Percentiles rank a stretch among this genome's conserved stretches.
Evolutionary conservation across 2,888 invertebrate species (phyloP).

Genomic region (Pantelozetes paolii): DNA sequence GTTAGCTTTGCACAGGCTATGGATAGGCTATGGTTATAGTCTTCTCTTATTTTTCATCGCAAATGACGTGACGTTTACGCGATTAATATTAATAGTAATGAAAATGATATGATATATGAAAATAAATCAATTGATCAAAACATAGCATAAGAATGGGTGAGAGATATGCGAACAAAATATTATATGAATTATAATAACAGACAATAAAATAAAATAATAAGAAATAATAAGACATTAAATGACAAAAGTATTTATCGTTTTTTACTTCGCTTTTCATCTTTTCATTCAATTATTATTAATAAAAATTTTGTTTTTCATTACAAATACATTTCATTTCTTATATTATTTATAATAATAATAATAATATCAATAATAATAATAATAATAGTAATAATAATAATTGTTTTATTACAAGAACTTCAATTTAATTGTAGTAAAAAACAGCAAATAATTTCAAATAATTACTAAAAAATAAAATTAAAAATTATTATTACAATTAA

Average conservation of each 20-base stretch:
- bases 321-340: conserved; percentile 22
- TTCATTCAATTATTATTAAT: conserved; percentile 6
- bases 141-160: neutral
- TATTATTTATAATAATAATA: neutral
- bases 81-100: conserved; percentile 34
- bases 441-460: neutral
- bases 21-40: neutral
- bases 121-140: conserved; percentile 35
- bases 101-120: conserved; percentile 23
- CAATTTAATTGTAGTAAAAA: neutral
- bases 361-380: neutral
- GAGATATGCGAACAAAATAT: neutral
- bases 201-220: neutral
- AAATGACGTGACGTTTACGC: conserved; percentile 31
- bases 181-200: neutral
- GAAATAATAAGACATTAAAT: neutral
- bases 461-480: neutral
- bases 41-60: neutral
- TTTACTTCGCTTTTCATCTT: neutral
- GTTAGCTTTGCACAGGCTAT: no score
- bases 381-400: neutral
- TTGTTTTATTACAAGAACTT: conserved; percentile 14
- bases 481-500: conserved; percentile 28
- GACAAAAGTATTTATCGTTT: neutral
- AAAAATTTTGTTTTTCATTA: conserved; percentile 27